A percentile compares a stretch with the other conserved stretches of the same genome.
Evolutionary conservation across 2,888 invertebrate genomes (phyloP).

Genomic region (Entomobrya multifasciata): DNA sequence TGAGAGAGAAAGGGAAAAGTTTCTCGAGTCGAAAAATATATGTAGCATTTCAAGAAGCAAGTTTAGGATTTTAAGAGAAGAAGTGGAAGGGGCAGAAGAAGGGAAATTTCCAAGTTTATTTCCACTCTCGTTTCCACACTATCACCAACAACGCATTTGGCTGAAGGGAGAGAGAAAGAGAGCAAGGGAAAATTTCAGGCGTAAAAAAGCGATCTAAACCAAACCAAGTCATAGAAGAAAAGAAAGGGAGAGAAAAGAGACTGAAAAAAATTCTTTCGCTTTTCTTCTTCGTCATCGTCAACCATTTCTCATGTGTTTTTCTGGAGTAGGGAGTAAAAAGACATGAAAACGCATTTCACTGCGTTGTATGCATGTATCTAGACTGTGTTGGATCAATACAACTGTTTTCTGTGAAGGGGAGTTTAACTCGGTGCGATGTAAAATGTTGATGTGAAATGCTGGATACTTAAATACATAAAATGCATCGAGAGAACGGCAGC

Average conservation of each 20-base stretch:
- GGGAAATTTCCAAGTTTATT: neutral
- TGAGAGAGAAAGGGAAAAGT: neutral
- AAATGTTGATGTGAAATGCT: neutral
- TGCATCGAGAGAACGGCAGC: too few relatives aligned
- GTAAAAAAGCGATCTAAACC: slow-evolving; percentile 17
- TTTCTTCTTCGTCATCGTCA: slow-evolving; percentile 10
- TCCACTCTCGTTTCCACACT: too few relatives aligned
- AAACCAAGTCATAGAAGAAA: neutral
- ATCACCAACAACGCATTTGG: too few relatives aligned
- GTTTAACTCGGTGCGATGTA: slow-evolving; percentile 37
- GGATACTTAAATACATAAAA: neutral
- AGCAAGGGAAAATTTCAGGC: neutral
- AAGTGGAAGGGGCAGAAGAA: neutral
- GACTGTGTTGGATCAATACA: slow-evolving; percentile 46
- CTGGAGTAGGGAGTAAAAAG: neutral
- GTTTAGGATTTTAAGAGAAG: too few relatives aligned
- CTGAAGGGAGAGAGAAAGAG: neutral
- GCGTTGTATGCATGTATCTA: too few relatives aligned
- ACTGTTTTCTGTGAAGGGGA: neutral
- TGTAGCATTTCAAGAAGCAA: too few relatives aligned
- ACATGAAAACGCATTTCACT: slow-evolving; percentile 27
- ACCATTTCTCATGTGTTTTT: slow-evolving; percentile 3
- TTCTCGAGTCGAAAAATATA: too few relatives aligned
- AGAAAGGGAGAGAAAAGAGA: neutral
- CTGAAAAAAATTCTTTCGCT: neutral